Base-by-base conservation (phyloP, 2,113 vertebrate species). In the cat (Felis catus) region DNA sequence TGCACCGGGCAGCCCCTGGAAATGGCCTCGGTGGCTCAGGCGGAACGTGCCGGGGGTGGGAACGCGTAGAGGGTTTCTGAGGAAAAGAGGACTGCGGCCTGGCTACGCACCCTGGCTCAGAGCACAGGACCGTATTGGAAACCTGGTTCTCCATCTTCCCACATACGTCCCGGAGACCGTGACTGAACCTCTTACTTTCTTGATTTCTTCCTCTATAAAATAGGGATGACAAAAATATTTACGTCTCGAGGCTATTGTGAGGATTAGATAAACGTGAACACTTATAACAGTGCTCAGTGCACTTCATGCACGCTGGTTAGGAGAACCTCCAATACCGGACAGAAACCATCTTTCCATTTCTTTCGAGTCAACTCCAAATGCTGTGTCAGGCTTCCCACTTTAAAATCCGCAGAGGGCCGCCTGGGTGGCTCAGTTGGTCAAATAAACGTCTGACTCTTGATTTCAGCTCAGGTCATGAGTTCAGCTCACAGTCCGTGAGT, bases 71-170 rank as follows among this genome's bases (percentile, higher is more conserved):
- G 19, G 36, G 0, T 23, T 55, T 91, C 91, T 2, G 4, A 36
- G 14, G 8, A 18, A 51, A 45, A 13, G 70, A 25, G 3, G 0
- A 10, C 4, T 31, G n/a, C 73, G 25, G 0, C 0, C 0, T 1
- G 13, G 31, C 23, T 6, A 12, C 0, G 45, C 27, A 18, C 21
- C 4, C 0, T 4, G 51, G 39, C 29, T 39, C 13, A 1, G 55
- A 29, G 36, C 74, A 31, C 74, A 10, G 41, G 73, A 25, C 71
- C 9, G 39, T 2, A 16, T 41, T 39, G 31, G 70, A 45, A 63
- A 14, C 65, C 63, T 25, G 36, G 31, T 36, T 31, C 70, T 21
- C 45, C 10, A 33, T 45, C 45, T 61, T 21, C 48, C 74, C 78
- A 36, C n/a, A 16, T 15, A n/a, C 2, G 27, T 21, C 55, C 53